A percentile compares a stretch with the other conserved stretches of the same genome.
These are phyloP conservation scores for Xyliphius kryptos DNA, from an alignment of 2,113 vertebrate genomes.

Conservation along the genomic window DNA sequence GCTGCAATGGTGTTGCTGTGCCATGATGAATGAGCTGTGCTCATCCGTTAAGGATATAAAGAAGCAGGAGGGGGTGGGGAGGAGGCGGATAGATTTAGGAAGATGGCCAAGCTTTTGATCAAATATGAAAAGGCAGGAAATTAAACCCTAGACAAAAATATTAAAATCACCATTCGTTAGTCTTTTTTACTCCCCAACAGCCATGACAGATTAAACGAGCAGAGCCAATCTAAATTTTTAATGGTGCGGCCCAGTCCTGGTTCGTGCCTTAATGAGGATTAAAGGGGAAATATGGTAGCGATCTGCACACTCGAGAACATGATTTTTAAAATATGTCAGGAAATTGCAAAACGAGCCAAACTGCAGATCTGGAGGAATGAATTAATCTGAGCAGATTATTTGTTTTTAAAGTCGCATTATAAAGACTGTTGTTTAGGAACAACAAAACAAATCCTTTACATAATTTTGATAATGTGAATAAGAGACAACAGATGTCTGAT, in stretches of 20 bases:
- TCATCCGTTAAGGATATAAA: constrained; percentile 64
- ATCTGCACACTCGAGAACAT: not conserved
- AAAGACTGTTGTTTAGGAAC: no score
- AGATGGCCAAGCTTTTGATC: constrained; percentile 44
- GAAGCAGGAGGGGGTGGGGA: constrained; percentile 11
- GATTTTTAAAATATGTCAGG: constrained; percentile 10
- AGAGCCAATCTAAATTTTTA: constrained; percentile 52
- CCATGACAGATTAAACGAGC: constrained; percentile 52
- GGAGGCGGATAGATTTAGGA: constrained; percentile 22
- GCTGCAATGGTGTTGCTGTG: constrained; percentile 41
- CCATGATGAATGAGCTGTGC: constrained; percentile 61
- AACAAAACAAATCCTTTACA: no score
- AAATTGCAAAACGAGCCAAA: not conserved
- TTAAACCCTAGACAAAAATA: constrained; percentile 62
- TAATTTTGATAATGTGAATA: no score
- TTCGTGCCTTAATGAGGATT: constrained; percentile 15
- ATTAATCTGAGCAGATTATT: no score
- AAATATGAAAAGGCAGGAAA: constrained; percentile 66
- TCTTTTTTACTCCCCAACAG: constrained; percentile 9
- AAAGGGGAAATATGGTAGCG: not conserved
- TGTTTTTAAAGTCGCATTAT: no score
- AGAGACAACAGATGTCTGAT: no score
- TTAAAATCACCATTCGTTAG: constrained; percentile 38
- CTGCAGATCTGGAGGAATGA: no score
- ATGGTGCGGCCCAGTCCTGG: constrained; percentile 42